Base-by-base conservation (phyloP, 2,113 vertebrate genomes). In the Erpornis zantholeuca region DNA sequence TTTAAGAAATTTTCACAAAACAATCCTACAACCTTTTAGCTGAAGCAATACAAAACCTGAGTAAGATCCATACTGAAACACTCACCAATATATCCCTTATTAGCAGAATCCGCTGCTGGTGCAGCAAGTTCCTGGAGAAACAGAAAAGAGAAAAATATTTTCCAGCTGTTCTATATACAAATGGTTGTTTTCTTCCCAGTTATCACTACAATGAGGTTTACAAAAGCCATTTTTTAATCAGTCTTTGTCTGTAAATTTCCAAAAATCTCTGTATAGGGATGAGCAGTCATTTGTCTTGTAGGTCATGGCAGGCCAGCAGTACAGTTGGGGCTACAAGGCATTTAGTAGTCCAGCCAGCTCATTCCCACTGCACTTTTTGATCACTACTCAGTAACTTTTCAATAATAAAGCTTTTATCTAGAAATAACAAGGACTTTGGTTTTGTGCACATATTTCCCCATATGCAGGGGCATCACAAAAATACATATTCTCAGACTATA, bases 51-150 rank as follows among this genome's bases (percentile, higher is more conserved):
- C 33, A 77, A 87, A 49, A 68, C 33, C 19, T 11, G 23, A 61
- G 5, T 27, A 64, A 60, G n/a, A 83, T 33, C 15, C 16, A 22
- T 15, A 57, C 4, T n/a, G 65, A 78, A 95, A 94, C 90, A 86
- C 98, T 98, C 96, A 99, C 99, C 99, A 20, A 99, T 97, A 92
- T 99, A 99, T 50, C 99, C 99, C 96, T 98, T 99, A 91, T 98
- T 97, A n/a, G 98, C 98, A 38, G 98, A 96, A 86, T 99, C 99
- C 38, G 86, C 94, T 53, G 98, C 91, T 2, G 99, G 99, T 88
- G 96, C 94, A 61, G 99, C 81, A 96, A 99, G 98, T 95, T 99
- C 99, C 99, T 99, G 80, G 12, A 95, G 52, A 90, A 36, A 69
- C 2, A 61, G 54, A 47, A 94, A 93, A 71, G 9, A 76, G 9